Percentiles rank a stretch among this genome's conserved stretches.
phyloP scores from a whole-genome alignment of 92 coral and sea anemone genomes.

The Heliopora coerulea region DNA sequence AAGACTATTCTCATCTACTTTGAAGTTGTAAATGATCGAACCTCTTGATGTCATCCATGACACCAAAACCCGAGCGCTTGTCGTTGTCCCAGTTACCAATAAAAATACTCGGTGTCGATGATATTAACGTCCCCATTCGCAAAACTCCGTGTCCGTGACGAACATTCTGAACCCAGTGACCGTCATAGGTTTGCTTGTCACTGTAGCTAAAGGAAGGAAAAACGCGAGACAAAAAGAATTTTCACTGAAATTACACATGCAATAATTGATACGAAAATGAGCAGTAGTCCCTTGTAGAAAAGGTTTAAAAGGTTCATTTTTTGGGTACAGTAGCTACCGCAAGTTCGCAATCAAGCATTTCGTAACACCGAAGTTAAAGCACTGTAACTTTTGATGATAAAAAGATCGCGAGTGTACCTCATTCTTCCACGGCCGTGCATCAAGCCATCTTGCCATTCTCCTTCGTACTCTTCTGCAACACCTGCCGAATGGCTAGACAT shows the following conservation, averaged over 20 bases:
- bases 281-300: no score
- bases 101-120: conserved; percentile 88
- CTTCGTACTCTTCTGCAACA: conserved; percentile 76
- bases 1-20: no score
- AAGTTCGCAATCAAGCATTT: no score
- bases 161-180: conserved; percentile 73
- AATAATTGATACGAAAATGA: neutral
- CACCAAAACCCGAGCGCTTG: conserved; percentile 88
- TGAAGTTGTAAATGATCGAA: conserved; percentile 34
- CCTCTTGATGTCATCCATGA: conserved; percentile 87
- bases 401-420: conserved; percentile 80
- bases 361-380: no score
- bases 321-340: no score
- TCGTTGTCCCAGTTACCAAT: conserved; percentile 88
- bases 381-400: no score
- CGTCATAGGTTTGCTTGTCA: conserved; percentile 72
- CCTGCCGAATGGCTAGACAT: conserved; percentile 58
- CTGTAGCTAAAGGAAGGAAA: conserved; percentile 46
- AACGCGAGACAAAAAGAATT: neutral
- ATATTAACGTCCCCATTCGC: conserved; percentile 82
- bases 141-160: conserved; percentile 88
- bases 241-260: neutral
- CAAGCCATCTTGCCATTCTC: conserved; percentile 87
- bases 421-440: conserved; percentile 88
- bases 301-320: no score